A percentile compares a stretch with the other conserved stretches of the same genome.
These are phyloP conservation scores for Panulirus ornatus DNA, from an alignment of 1,140 invertebrate genomes.

Conservation along the genomic window DNA sequence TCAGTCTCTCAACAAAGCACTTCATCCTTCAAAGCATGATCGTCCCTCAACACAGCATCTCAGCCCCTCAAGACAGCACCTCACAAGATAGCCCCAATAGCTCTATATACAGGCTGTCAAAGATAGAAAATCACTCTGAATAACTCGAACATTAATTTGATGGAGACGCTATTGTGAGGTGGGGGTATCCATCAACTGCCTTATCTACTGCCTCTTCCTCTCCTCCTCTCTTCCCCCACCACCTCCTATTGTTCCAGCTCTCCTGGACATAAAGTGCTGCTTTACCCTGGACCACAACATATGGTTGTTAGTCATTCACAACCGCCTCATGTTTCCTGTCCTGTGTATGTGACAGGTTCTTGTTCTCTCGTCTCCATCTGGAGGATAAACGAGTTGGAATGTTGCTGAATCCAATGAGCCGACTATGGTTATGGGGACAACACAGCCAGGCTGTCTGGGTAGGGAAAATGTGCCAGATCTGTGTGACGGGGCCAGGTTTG, in stretches of 20 bases:
- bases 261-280: not conserved
- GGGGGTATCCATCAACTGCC: constrained; percentile 18
- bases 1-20: too few species aligned
- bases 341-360: too few species aligned
- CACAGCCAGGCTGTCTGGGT: too few species aligned
- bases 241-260: not conserved
- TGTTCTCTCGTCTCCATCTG: too few species aligned
- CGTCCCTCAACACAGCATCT: not conserved
- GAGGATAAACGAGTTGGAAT: too few species aligned
- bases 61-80: not conserved
- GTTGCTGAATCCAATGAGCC: too few species aligned
- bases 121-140: constrained; percentile 20
- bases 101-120: not conserved
- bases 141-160: constrained; percentile 23
- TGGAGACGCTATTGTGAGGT: constrained; percentile 16
- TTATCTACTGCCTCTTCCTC: not conserved
- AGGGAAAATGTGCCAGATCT: too few species aligned
- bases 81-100: not conserved
- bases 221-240: constrained; percentile 8
- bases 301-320: too few species aligned
- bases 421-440: too few species aligned
- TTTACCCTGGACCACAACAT: not conserved
- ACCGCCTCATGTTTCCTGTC: too few species aligned
- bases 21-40: too few species aligned
- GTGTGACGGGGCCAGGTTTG: too few species aligned